Percentiles rank a stretch among this genome's conserved stretches.
Evolutionary conservation across 2,888 invertebrate species (phyloP).

Genomic region (Proisotoma minuta): DNA sequence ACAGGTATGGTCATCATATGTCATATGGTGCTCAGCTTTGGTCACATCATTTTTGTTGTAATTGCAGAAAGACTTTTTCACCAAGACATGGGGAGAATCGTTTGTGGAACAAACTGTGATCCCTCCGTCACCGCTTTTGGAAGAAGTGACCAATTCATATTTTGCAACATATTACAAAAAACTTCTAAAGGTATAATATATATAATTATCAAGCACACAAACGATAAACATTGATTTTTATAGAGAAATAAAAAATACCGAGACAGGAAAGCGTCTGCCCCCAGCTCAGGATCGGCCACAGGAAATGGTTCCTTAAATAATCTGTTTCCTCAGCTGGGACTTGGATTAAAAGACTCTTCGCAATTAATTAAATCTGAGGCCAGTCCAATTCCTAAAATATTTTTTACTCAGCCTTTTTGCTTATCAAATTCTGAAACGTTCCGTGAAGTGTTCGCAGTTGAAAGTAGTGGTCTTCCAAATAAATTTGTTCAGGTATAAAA

Average conservation of each 20-base stretch:
- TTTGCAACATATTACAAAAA: constrained; percentile 83
- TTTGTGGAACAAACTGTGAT: constrained; percentile 78
- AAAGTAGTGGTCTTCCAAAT: constrained; percentile 50
- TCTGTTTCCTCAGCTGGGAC: constrained; percentile 42
- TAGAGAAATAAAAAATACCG: constrained; percentile 42
- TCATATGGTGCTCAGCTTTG: too few relatives aligned
- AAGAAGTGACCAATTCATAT: constrained; percentile 74
- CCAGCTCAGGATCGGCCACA: constrained; percentile 11
- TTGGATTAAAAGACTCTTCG: constrained; percentile 36
- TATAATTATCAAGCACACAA: background rate
- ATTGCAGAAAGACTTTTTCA: constrained; percentile 71
- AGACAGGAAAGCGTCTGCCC: constrained; percentile 39
- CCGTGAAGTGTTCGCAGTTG: constrained; percentile 74
- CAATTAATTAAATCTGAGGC: constrained; percentile 41
- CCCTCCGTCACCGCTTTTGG: constrained; percentile 67
- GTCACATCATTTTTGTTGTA: too few relatives aligned
- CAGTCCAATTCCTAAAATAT: constrained; percentile 76
- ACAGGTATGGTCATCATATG: constrained; percentile 66
- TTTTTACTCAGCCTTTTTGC: constrained; percentile 72
- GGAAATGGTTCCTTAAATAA: constrained; percentile 27
- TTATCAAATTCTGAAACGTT: constrained; percentile 77
- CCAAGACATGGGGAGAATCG: constrained; percentile 94
- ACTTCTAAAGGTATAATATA: constrained; percentile 50
- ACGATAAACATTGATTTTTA: background rate
- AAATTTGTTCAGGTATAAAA: constrained; percentile 38